phyloP scores from a whole-genome alignment of 1,140 invertebrate genomes.

The Brachystomella parvula region DNA sequence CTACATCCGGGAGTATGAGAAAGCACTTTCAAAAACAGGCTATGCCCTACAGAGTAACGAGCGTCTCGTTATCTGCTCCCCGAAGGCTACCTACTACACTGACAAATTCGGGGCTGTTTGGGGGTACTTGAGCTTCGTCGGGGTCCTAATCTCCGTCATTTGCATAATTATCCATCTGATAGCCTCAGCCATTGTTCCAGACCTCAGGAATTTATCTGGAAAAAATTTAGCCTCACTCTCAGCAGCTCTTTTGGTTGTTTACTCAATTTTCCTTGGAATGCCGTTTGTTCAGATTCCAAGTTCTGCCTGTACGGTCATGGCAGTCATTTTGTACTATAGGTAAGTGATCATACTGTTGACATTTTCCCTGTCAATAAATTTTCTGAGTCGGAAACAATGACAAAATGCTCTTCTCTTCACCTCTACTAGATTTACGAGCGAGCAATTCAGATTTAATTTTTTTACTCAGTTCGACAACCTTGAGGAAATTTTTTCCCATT shows the following conservation, averaged over 20 bases:
- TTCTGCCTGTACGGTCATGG: constrained; percentile 43
- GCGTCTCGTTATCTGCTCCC: constrained; percentile 30
- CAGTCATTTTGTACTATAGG: constrained; percentile 47
- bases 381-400: background rate
- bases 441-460: background rate
- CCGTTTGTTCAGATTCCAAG: constrained; percentile 39
- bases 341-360: constrained; percentile 11
- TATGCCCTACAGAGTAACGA: constrained; percentile 40
- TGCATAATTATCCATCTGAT: constrained; percentile 47
- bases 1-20: constrained; percentile 43
- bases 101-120: constrained; percentile 45
- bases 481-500: background rate
- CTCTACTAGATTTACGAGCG: background rate
- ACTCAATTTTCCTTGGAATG: constrained; percentile 46
- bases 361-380: background rate
- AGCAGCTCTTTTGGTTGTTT: constrained; percentile 46
- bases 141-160: constrained; percentile 47
- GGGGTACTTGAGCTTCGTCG: constrained; percentile 46
- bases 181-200: constrained; percentile 45
- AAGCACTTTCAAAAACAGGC: constrained; percentile 39
- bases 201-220: constrained; percentile 49
- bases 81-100: constrained; percentile 33
- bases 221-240: constrained; percentile 49
- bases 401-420: background rate
- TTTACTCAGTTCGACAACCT: background rate